Evolutionary conservation across 1,140 invertebrate species (phyloP).

Genomic region (Drosophila subobscura): DNA sequence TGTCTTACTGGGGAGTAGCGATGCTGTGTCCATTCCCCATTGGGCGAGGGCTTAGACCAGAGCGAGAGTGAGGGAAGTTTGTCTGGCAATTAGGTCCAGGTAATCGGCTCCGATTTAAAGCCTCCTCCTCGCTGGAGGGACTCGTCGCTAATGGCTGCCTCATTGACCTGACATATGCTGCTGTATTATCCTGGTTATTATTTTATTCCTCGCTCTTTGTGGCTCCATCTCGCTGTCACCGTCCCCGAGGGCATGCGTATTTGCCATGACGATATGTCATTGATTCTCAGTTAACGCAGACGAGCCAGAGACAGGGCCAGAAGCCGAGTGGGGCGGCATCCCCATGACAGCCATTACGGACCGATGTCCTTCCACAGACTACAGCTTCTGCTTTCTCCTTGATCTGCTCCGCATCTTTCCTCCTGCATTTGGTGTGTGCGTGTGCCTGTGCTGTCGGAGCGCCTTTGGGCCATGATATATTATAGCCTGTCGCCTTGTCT

Average conservation of each 20-base stretch:
- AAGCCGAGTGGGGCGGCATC: slow-evolving; percentile 18
- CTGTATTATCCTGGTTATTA: slow-evolving; percentile 59
- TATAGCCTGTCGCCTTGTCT: slow-evolving; percentile 75
- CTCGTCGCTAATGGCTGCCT: slow-evolving; percentile 2
- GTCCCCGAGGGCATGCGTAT: slow-evolving; percentile 67
- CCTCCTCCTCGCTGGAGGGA: background rate
- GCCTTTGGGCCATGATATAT: slow-evolving; percentile 79
- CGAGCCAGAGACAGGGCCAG: slow-evolving; percentile 21
- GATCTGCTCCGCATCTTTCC: background rate
- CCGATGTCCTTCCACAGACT: slow-evolving; percentile 30
- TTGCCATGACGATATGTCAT: slow-evolving; percentile 77
- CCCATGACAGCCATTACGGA: slow-evolving; percentile 66
- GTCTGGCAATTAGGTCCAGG: slow-evolving; percentile 60
- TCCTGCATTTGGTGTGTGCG: slow-evolving; percentile 17
- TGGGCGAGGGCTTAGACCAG: slow-evolving; percentile 41
- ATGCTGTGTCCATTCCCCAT: slow-evolving; percentile 2
- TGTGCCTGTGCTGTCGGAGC: slow-evolving; percentile 58
- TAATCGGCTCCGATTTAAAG: slow-evolving; percentile 31
- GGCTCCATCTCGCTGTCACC: slow-evolving; percentile 26
- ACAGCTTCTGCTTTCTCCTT: slow-evolving; percentile 5
- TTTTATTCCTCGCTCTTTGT: slow-evolving; percentile 56
- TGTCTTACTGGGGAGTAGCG: slow-evolving; percentile 35
- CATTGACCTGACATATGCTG: slow-evolving; percentile 29
- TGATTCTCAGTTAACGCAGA: slow-evolving; percentile 67
- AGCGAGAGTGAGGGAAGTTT: slow-evolving; percentile 54